These are phyloP conservation scores for Alethe castanea DNA, from an alignment of 2,113 vertebrate genomes.

Conservation along the genomic window DNA sequence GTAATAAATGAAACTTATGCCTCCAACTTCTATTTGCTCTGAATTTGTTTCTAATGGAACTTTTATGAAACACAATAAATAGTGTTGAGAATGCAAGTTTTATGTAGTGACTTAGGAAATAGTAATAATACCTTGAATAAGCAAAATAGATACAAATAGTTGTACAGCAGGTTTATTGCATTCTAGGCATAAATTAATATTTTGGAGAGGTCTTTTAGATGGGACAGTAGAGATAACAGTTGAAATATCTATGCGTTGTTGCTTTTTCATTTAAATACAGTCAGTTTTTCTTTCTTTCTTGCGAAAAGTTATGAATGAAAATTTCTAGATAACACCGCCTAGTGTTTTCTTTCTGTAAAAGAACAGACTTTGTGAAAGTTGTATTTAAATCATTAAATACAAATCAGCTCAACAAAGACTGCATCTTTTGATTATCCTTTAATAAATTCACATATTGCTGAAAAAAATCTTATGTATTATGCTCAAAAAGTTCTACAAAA, in stretches of 20 bases:
- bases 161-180: not conserved
- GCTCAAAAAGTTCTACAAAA: not conserved
- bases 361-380: not conserved
- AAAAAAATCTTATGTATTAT: not conserved
- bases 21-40: not conserved
- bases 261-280: not conserved
- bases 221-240: not conserved
- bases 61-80: slow-evolving; percentile 30
- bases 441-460: not conserved
- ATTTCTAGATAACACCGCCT: not conserved
- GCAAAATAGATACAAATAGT: not conserved
- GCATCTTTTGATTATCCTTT: not conserved
- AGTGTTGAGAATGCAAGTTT: not conserved
- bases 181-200: not conserved
- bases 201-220: not conserved
- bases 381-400: not conserved
- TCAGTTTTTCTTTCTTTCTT: not conserved
- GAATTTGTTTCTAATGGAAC: slow-evolving; percentile 28
- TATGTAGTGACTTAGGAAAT: not conserved
- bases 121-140: not conserved
- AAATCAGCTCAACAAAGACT: not conserved
- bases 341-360: not conserved
- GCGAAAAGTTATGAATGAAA: not conserved
- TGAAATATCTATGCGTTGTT: not conserved
- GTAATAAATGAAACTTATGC: slow-evolving; percentile 41